Conservation (phyloP, 1,140 invertebrate genomes). For the Hypothenemus hampei region DNA sequence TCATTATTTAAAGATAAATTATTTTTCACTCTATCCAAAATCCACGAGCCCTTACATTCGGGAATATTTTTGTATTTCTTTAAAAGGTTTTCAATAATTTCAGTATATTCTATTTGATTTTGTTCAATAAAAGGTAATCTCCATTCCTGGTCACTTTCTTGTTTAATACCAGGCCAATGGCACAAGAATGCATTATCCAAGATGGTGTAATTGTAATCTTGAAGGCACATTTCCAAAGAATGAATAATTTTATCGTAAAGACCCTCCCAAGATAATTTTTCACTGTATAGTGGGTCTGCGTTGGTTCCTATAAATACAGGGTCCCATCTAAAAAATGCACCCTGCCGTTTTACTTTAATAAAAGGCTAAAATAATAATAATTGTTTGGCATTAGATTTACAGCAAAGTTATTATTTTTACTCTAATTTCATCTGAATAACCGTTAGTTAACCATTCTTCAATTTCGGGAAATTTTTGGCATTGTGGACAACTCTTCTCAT, state of each 20-base stretch:
- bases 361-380: slow-evolving; percentile 55
- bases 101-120: slow-evolving; percentile 60
- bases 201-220: slow-evolving; percentile 67
- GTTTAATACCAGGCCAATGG: slow-evolving; percentile 67
- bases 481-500: slow-evolving; percentile 61
- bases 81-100: slow-evolving; percentile 54
- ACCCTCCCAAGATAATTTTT: slow-evolving; percentile 76
- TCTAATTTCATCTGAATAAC: slow-evolving; percentile 46
- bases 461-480: slow-evolving; percentile 77
- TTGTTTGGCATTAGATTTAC: slow-evolving; percentile 3
- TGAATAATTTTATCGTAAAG: slow-evolving; percentile 82
- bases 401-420: slow-evolving; percentile 34
- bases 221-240: slow-evolving; percentile 75
- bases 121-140: slow-evolving; percentile 52
- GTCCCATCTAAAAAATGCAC: slow-evolving; percentile 74
- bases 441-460: slow-evolving; percentile 59
- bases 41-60: slow-evolving; percentile 51
- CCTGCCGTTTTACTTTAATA: slow-evolving; percentile 61
- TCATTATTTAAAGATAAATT: too few species aligned
- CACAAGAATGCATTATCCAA: slow-evolving; percentile 72
- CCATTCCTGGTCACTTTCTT: slow-evolving; percentile 44
- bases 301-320: slow-evolving; percentile 78
- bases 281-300: slow-evolving; percentile 73
- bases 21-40: too few species aligned
- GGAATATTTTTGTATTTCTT: slow-evolving; percentile 54